Evolutionary conservation across 2,797 vertebrate genomes (phyloP), one percentile per base, ranked within the genome.

Genomic region (Galagoides demidoff): DNA sequence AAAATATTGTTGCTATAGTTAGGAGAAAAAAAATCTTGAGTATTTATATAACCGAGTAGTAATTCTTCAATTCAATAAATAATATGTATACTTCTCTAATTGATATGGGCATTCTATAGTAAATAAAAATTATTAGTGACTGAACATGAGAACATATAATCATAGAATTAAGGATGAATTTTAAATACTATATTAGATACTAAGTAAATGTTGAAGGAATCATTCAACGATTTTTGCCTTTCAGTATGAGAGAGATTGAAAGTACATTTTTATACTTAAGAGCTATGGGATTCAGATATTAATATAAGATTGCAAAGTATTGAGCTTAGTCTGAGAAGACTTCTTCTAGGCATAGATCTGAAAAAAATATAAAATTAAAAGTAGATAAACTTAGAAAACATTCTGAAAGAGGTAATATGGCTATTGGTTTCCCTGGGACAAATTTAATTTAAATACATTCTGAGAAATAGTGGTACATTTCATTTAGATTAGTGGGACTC

Each of bases 401-500:
- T 84, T 83, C 22, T 77, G 43, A 73, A 73, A 45, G 27, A 79
- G 31, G 85, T 79, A 63, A 85, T 39, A 71, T 90, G 81, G 57
- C 85, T 34, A 71, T 63, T 64, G 22, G 85, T 85, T 85, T 55
- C 29, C 9, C 16, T 85, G 7, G 29, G 55, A 77, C 8, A 85
- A 43, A 90, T 71, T 85, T 85, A 39, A 71, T 90, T 94, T 79
- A 71, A 94, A 34, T 79, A 45, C 14, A 14, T 79, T 85, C 17
- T 55, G 34, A 25, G 19, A 73, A 45, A 85, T 5, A 63, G 55
- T 79, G 27, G 39, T 63, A 11, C 52, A 85, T 79, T 85, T 94
- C 29, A 63, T n/a, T 94, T 90, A 79, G 2, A 64, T 64, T 64
- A 34, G 14, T 85, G 55, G 27, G 14, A 64, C 19, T 34, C 12